Evolutionary conservation across 2,113 vertebrate species (phyloP).

Genomic region (Phoenicopterus ruber): DNA sequence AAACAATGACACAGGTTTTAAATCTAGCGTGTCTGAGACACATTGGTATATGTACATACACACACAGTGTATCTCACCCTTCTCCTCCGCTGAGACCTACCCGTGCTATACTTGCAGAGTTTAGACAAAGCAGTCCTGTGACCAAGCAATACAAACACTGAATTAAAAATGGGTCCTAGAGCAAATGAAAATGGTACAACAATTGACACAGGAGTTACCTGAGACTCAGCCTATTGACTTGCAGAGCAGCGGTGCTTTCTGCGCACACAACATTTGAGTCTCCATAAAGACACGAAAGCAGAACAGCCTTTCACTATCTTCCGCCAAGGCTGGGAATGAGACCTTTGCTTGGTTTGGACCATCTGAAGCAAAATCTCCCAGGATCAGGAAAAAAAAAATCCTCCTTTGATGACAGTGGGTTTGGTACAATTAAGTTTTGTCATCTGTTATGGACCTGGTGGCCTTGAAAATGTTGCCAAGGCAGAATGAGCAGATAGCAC

Average conservation of each 20-base stretch:
- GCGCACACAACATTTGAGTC: neutral
- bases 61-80: fast-evolving
- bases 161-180: neutral
- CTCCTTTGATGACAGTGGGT: neutral
- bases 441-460: neutral
- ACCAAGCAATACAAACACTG: neutral
- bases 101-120: neutral
- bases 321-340: neutral
- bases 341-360: neutral
- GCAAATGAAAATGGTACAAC: neutral
- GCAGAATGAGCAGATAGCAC: neutral
- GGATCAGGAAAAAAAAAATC: neutral
- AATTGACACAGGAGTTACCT: neutral
- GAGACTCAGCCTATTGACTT: neutral
- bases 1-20: neutral
- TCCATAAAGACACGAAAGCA: neutral
- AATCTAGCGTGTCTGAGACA: neutral
- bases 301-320: neutral
- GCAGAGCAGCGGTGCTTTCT: neutral
- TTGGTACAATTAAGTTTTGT: neutral
- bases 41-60: fast-evolving
- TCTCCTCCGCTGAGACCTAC: neutral
- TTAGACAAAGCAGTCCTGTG: neutral
- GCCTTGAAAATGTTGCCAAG: neutral
- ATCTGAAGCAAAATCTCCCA: neutral